Base-by-base conservation (phyloP, 2,113 vertebrate genomes). In the Lophotis ruficrista region DNA sequence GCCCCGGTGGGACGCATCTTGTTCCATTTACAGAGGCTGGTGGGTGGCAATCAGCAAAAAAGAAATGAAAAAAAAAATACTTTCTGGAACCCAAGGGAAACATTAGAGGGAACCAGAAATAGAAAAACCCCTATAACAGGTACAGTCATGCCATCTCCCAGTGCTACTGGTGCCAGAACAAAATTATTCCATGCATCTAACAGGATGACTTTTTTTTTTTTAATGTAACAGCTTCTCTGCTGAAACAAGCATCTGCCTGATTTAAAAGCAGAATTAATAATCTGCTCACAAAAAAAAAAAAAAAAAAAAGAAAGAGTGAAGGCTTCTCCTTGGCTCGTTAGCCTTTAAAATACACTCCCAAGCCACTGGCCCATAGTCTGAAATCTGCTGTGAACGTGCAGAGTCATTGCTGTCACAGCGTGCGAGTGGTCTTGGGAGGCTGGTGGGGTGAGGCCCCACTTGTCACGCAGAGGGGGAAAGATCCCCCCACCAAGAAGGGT, bases 31-130 rank as follows among this genome's bases (percentile, higher is more conserved):
- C 86, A 96, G 80, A 94, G 82, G 70, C 83, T 94, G 71, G 95
- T 97, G 94, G 96, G 98, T 91, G 96, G 94, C 91, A 95, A 66
- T 92, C 91, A 95, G 92, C 50, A 92, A 82, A 95, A 96, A 93
- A 95, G 47, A 96, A 94, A 79, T 61, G 58, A 6, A 18, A 83
- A 85, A 84, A 84, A 96, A 94, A 87, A 81, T 45, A 64, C 65
- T 84, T 90, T 80, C 71, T 93, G 56, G 37, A 89, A 51, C 76
- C 51, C 79, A 94, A 93, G 90, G 61, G 72, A 91, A 97, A 97
- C 90, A 95, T 91, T 50, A 96, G 62, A 88, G 45, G 33, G 23
- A 94, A 93, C 84, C 91, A 89, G 77, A 98, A 98, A 97, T 91
- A 97, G 92, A 94, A 96, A 47, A 43, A 9, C 24, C 70, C 35